Percentiles rank a stretch among this genome's conserved stretches.
Evolutionary conservation across 1,140 invertebrate genomes (phyloP).

Genomic region (Conus betulinus): DNA sequence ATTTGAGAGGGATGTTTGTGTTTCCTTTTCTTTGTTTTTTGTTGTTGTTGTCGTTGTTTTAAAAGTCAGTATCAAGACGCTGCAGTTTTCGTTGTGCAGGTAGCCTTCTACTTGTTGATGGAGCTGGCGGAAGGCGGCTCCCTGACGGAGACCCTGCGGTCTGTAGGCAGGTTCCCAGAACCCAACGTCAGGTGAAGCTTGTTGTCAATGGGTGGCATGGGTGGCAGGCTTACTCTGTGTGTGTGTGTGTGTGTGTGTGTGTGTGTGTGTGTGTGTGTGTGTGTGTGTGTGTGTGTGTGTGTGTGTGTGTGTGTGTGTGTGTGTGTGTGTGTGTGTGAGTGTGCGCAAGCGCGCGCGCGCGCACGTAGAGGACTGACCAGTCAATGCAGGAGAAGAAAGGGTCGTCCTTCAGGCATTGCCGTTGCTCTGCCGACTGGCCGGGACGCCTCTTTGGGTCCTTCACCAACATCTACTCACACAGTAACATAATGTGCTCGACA

Average conservation of each 20-base stretch:
- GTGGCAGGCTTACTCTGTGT: no score
- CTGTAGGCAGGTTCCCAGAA: slow-evolving; percentile 16
- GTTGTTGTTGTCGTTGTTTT: no score
- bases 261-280: no score
- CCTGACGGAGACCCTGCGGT: background rate
- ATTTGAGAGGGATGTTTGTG: background rate
- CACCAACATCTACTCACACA: background rate
- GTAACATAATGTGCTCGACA: background rate
- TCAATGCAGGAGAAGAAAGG: slow-evolving; percentile 18
- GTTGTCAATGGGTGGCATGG: no score
- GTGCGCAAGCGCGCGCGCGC: no score
- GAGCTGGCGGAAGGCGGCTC: slow-evolving; percentile 30
- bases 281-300: no score
- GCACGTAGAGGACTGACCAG: background rate
- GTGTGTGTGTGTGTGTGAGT: no score
- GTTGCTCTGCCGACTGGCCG: background rate
- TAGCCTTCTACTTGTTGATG: slow-evolving; percentile 29
- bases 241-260: no score
- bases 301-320: no score
- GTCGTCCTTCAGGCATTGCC: background rate
- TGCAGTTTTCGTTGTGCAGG: background rate
- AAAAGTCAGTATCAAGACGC: no score
- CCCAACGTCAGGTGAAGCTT: slow-evolving; percentile 1
- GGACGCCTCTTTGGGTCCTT: background rate
- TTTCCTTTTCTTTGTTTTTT: background rate